Evolutionary conservation across 2,888 invertebrate species (phyloP).

Genomic region (Polydrusus pterygomalis): DNA sequence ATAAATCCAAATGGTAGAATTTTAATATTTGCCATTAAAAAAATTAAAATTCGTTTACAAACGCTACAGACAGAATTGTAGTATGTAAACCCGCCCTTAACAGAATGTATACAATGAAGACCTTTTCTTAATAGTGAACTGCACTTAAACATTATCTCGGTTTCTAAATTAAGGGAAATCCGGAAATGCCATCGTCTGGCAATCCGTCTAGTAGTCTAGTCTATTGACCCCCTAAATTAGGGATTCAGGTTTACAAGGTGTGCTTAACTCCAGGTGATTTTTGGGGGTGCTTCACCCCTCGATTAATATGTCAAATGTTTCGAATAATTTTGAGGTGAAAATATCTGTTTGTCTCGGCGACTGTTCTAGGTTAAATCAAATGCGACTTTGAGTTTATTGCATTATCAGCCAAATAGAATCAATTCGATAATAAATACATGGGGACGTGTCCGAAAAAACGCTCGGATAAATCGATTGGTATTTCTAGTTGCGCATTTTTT

Average conservation of each 20-base stretch:
- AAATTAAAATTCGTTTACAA: no score
- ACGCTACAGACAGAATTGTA: no score
- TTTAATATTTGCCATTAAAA: no score
- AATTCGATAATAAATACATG: no score
- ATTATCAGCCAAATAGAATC: no score
- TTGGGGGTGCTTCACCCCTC: constrained; percentile 10
- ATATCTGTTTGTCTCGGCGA: not conserved
- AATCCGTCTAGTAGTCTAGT: constrained; percentile 40
- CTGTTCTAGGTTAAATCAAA: no score
- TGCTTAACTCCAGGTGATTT: constrained; percentile 26
- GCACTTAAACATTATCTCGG: constrained; percentile 16
- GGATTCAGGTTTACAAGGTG: constrained; percentile 17
- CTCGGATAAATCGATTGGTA: no score
- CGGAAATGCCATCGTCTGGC: constrained; percentile 40
- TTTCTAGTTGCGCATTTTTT: no score
- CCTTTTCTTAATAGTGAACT: constrained; percentile 5
- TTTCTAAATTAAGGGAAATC: constrained; percentile 18
- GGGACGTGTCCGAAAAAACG: no score
- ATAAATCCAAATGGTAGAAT: no score
- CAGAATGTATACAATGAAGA: not conserved
- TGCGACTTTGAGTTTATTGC: not conserved
- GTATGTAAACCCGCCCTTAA: constrained; percentile 21
- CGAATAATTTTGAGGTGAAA: not conserved
- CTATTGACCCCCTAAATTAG: constrained; percentile 28
- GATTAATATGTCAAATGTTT: constrained; percentile 17